Evolutionary conservation across 2,113 vertebrate species (phyloP), one percentile per base, ranked within the genome.

Genomic region (Nothobranchius furzeri): DNA sequence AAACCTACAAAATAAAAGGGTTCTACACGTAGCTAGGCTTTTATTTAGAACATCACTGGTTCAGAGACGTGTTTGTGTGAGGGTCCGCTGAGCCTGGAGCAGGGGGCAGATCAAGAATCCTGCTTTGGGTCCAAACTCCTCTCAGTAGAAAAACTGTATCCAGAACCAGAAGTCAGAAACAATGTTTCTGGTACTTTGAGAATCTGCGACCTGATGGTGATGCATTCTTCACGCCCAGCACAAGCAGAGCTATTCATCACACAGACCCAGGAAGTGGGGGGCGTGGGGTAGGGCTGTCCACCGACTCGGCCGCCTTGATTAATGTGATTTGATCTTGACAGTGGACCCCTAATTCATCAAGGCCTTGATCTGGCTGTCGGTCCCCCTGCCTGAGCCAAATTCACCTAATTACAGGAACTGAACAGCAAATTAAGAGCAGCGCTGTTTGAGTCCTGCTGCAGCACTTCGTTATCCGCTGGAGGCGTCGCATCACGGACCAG

Each of bases 331-430:
- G 92, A 94, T 92, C 90, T 89, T 93, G 92, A 93, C 86, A 92
- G 91, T 92, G 92, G 81, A 87, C 87, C 92, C 91, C 91, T 88
- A 89, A 93, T 96, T 93, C 94, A 94, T 96, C 95, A 96, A 88
- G 90, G 83, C 92, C 86, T 49, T 90, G 92, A 92, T 93, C 90
- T 88, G 77, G 91, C 91, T 93, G 90, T 92, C 93, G 89, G 84
- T 91, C 84, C 81, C 86, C 87, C 70, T 86, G 87, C 92, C 0
- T n/a, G 85, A 73, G 90, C 94, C 94, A 94, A 92, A 94, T 94
- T 92, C 90, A 88, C 91, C 93, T 95, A 94, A 96, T 98, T 96
- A 96, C 88, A 86, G 79, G 89, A 92, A 89, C 85, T 90, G 93
- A 85, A 25, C 70, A 81, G 93, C 90, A 94, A 95, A 95, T 95